Percentiles rank a stretch among this genome's conserved stretches.
These are phyloP conservation scores for Collichthys lucidus DNA, from an alignment of 2,113 vertebrate species.

Conservation along the genomic window DNA sequence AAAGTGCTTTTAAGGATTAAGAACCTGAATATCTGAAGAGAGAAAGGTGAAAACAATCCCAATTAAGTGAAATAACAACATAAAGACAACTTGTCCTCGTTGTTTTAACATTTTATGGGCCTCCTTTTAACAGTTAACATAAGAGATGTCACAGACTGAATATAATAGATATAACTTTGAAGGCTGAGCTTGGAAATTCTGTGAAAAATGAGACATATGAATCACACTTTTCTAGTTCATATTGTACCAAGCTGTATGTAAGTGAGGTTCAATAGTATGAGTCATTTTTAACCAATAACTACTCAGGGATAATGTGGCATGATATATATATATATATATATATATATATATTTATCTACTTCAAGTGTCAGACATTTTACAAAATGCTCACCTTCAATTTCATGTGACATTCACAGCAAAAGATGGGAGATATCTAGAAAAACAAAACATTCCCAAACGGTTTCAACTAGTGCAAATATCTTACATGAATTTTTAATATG, in stretches of 20 bases:
- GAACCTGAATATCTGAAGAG: neutral
- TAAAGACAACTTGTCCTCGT: slow-evolving; percentile 41
- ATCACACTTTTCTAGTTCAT: slow-evolving; percentile 62
- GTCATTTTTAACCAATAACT: slow-evolving; percentile 65
- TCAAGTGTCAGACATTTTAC: slow-evolving; percentile 71
- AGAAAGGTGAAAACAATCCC: slow-evolving; percentile 10
- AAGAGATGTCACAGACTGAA: slow-evolving; percentile 67
- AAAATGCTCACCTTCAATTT: slow-evolving; percentile 77
- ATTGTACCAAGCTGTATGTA: slow-evolving; percentile 57
- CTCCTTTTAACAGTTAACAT: slow-evolving; percentile 73
- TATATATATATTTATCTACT: slow-evolving; percentile 69
- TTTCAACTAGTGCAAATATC: slow-evolving; percentile 84
- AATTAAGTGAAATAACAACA: slow-evolving; percentile 44
- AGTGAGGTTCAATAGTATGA: slow-evolving; percentile 39
- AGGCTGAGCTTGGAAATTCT: slow-evolving; percentile 59
- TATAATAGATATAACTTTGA: slow-evolving; percentile 62
- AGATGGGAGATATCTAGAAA: slow-evolving; percentile 75
- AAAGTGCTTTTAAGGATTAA: slow-evolving; percentile 14
- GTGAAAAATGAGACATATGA: slow-evolving; percentile 56
- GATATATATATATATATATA: no score
- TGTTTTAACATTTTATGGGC: slow-evolving; percentile 72
- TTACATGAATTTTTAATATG: slow-evolving; percentile 84
- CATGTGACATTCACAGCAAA: slow-evolving; percentile 75
- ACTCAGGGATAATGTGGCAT: slow-evolving; percentile 53
- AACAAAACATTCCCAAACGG: slow-evolving; percentile 76